A percentile compares a stretch with the other conserved stretches of the same genome.
These are phyloP conservation scores for Ciconia maguari DNA, from an alignment of 2,113 vertebrate species.

Conservation along the genomic window DNA sequence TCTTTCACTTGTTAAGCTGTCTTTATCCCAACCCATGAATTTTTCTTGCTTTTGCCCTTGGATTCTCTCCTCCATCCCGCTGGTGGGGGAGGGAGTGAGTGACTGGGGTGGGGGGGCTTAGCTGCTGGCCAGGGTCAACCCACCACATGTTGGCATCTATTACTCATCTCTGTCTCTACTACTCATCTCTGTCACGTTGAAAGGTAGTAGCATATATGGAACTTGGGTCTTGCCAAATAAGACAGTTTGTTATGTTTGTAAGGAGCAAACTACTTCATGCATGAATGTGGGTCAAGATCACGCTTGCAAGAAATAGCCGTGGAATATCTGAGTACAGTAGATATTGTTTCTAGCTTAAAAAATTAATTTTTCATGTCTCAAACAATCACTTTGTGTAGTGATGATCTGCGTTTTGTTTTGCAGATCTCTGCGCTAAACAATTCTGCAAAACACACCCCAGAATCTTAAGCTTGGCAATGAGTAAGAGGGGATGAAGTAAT, in stretches of 20 bases:
- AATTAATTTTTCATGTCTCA: not conserved
- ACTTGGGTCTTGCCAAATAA: not conserved
- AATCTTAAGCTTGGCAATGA: not conserved
- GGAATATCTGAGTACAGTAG: not conserved
- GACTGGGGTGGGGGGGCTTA: rapidly evolving
- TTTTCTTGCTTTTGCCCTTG: not conserved
- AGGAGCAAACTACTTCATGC: not conserved
- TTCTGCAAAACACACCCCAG: not conserved
- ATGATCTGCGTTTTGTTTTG: not conserved
- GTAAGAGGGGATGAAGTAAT: not conserved
- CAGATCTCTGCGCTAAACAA: not conserved
- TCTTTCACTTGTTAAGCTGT: not conserved
- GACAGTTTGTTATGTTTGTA: not conserved
- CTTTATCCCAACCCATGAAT: not conserved
- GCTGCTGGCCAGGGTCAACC: not conserved
- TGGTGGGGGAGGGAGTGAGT: not conserved
- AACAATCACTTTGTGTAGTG: not conserved
- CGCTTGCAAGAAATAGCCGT: not conserved
- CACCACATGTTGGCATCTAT: too few species aligned
- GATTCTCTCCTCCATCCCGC: not conserved
- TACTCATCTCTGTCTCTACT: not conserved
- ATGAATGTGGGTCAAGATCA: not conserved
- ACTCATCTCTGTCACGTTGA: not conserved
- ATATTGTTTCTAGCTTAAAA: not conserved
- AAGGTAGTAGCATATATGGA: not conserved